Evolutionary conservation across 2,888 invertebrate genomes (phyloP), one percentile per base, ranked within the genome.

Genomic region (Matsumyia berberina): DNA sequence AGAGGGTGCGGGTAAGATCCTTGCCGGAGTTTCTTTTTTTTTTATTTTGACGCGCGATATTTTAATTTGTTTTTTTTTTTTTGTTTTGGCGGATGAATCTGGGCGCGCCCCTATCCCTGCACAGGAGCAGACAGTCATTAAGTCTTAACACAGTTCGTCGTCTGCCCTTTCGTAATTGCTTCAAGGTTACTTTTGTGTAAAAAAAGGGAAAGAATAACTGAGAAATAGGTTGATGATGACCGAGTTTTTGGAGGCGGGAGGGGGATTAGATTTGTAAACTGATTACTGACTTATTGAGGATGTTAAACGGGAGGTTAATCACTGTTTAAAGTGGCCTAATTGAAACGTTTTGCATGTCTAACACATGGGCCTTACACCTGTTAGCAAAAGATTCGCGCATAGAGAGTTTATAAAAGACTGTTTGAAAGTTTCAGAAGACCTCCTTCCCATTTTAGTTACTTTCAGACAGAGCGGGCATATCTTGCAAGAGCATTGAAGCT

Each of bases 21-120:
- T 46, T 74, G 73, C 5, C 44, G 66, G 37, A 35, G 51, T 35
- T 76, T 53, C 44, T 55, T 78, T 57, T 79, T 72, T 67, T 49
- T 73, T 74, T 85, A 85, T 85, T 85, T 80, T 85, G 79, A 80
- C 85, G 85, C 85, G 85, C 80, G 85, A 80, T 85, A 76, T 85
- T 85, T 85, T 80, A 85, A 85, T 85, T 85, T 85, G 74, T 76
- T 60, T 85, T 82, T 80, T 60, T 80, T 35, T 51, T 55, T 74
- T 78, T 85, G 79, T 80, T 85, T 76, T 85, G 85, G 67, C 69
- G 73, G 83, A 64, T 73, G 78, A 60, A 72, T 53, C 29, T 29
- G 17, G 11, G 42, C 24, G 17, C 12, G 35, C 57, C 57, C 55
- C 72, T 49, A 33, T 7, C 70, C 29, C 19, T 46, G 19, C 17